Evolutionary conservation across 2,797 vertebrate species (phyloP).

Genomic region (Pangasius krempfi): DNA sequence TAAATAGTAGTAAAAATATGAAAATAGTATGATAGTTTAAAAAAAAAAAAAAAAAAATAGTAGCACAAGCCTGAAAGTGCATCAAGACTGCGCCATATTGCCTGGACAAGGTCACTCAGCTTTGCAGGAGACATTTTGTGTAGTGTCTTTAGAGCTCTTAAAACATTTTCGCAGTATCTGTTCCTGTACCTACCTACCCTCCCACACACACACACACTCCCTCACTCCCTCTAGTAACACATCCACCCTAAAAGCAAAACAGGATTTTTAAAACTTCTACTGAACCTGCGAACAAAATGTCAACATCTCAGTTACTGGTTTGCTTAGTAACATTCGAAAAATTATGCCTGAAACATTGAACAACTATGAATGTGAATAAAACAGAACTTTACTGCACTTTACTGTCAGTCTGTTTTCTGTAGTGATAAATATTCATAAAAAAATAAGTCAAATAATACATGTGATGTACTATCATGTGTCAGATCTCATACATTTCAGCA

Average conservation of each 20-base stretch:
- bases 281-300: conserved; percentile 52
- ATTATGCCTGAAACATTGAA: neutral
- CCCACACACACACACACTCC: neutral
- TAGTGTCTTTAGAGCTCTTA: conserved; percentile 15
- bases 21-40: neutral
- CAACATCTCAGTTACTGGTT: neutral
- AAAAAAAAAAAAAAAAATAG: too few species aligned
- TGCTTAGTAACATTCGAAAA: neutral
- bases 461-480: neutral
- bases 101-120: neutral
- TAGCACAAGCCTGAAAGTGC: neutral
- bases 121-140: conserved; percentile 23
- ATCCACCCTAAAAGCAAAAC: conserved; percentile 54
- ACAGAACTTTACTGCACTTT: neutral
- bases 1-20: too few species aligned
- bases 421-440: neutral
- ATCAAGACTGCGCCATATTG: conserved; percentile 2
- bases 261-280: conserved; percentile 46
- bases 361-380: neutral
- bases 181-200: neutral
- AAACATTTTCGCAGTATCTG: conserved; percentile 31
- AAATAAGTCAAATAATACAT: neutral
- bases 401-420: neutral
- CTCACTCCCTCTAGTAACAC: neutral
- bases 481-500: neutral